These are phyloP conservation scores for Caenorhabditis sp. DNA, from an alignment of 2,888 invertebrate species.

Conservation along the genomic window DNA sequence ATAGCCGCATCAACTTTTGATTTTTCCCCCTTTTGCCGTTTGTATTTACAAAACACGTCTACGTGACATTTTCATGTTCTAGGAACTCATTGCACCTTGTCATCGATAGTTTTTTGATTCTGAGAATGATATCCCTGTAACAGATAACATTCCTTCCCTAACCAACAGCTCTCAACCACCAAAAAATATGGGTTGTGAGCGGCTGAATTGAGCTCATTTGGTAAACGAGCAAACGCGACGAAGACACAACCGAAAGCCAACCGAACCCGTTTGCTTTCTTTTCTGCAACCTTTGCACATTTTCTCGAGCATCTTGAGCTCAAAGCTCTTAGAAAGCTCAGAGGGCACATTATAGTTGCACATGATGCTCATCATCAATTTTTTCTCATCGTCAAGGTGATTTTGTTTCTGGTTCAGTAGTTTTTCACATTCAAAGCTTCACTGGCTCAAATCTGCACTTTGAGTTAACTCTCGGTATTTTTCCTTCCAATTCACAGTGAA, in stretches of 20 bases:
- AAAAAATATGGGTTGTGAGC: conserved; percentile 15
- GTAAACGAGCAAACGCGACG: conserved; percentile 42
- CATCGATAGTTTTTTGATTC: neutral
- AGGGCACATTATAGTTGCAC: too few relatives aligned
- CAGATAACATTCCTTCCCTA: conserved; percentile 1
- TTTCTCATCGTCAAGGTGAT: too few relatives aligned
- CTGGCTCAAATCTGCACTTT: too few relatives aligned
- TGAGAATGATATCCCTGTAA: conserved; percentile 10
- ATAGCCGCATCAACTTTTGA: conserved; percentile 24
- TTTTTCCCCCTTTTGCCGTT: conserved; percentile 7
- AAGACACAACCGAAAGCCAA: conserved; percentile 13
- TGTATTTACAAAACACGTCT: neutral
- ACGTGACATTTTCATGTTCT: too few relatives aligned
- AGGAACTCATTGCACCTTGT: too few relatives aligned
- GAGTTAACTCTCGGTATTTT: neutral
- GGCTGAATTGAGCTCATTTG: conserved; percentile 58
- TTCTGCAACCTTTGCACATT: conserved; percentile 46
- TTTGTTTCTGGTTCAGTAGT: too few relatives aligned
- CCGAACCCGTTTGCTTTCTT: conserved; percentile 18
- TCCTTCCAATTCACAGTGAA: neutral
- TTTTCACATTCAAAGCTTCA: too few relatives aligned
- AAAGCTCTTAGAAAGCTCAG: too few relatives aligned
- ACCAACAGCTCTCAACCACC: conserved; percentile 2
- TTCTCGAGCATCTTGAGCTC: neutral
- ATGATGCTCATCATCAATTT: neutral